Evolutionary conservation across 1,140 invertebrate genomes (phyloP).

Genomic region (Leptinotarsa texana): DNA sequence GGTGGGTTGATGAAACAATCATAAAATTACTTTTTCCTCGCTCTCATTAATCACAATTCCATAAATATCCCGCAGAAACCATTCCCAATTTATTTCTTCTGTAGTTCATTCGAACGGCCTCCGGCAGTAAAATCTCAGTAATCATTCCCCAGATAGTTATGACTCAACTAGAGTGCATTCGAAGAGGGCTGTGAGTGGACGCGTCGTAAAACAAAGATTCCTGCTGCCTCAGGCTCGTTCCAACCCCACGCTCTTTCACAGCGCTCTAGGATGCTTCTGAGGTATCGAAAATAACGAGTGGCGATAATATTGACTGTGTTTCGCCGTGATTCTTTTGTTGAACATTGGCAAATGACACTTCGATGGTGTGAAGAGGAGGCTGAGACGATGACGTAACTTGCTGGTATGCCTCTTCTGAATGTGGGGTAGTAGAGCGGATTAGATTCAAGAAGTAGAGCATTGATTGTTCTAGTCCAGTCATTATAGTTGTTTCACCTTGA

Average conservation of each 20-base stretch:
- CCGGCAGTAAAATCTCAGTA: slow-evolving; percentile 39
- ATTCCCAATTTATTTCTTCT: background rate
- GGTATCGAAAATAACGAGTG: background rate
- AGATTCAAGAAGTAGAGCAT: too few species aligned
- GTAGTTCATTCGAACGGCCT: slow-evolving; percentile 9
- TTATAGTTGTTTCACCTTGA: too few species aligned
- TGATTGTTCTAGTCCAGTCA: too few species aligned
- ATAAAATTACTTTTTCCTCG: too few species aligned
- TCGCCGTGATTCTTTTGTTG: background rate
- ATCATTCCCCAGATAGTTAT: slow-evolving; percentile 42
- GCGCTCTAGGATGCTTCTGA: background rate
- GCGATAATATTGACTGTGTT: background rate
- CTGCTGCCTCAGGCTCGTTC: slow-evolving; percentile 32
- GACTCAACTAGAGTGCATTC: slow-evolving; percentile 40
- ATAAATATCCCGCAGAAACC: background rate
- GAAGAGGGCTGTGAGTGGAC: slow-evolving; percentile 37
- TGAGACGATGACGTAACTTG: background rate
- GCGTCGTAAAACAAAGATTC: slow-evolving; percentile 40
- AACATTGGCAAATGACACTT: slow-evolving; percentile 2
- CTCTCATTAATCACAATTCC: background rate
- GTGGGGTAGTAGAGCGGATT: background rate
- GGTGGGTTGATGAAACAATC: too few species aligned
- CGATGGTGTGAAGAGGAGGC: background rate
- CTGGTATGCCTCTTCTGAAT: background rate
- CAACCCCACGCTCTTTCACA: background rate